Base-by-base conservation (phyloP, 2,113 vertebrate genomes). In the Haemorhous mexicanus region DNA sequence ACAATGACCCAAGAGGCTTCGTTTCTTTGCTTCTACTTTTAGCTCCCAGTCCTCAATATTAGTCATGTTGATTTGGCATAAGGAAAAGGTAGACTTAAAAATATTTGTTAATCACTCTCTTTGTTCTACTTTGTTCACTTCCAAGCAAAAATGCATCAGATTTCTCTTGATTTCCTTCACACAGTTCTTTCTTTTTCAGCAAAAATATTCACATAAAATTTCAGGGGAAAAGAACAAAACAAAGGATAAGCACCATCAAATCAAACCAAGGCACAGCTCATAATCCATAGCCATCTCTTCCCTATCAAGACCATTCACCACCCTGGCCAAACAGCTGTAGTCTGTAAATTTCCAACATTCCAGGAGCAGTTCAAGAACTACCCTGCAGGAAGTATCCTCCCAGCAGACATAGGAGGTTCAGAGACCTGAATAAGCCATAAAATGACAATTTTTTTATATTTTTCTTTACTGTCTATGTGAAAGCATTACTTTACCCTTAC, bases 391-490 rank as follows among this genome's bases (percentile, higher is more conserved):
- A 47, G 16, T 53, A 39, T 55, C 9, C 16, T 76, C 6, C 9
- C 30, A 83, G 22, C 3, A 87, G 20, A 41, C 17, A 32, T 0
- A 62, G 7, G 5, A 89, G 10, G 12, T 35, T 86, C 20, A 70
- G n/a, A 86, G 19, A 58, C 20, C 17, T 62, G 17, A 7, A 23
- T 21, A 83, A 80, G 0, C 3, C 10, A 12, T 81, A 17, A 16
- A 68, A 77, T 52, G 10, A 0, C 2, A 41, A 3, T 0, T 35
- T n/a, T 78, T 14, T 9, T 0, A 10, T 24, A 44, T 56, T 74
- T 92, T 56, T 43, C 10, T 37, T 90, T 69, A 53, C 10, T 37
- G 11, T 4, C 7, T 49, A 14, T 56, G 16, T 37, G 28, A 83
- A 83, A 72, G 59, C 2, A 88, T 28, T 43, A 44, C 0, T 55